Base-by-base conservation (phyloP, 2,888 invertebrate genomes). In the Caenorhabditis panamensis region DNA sequence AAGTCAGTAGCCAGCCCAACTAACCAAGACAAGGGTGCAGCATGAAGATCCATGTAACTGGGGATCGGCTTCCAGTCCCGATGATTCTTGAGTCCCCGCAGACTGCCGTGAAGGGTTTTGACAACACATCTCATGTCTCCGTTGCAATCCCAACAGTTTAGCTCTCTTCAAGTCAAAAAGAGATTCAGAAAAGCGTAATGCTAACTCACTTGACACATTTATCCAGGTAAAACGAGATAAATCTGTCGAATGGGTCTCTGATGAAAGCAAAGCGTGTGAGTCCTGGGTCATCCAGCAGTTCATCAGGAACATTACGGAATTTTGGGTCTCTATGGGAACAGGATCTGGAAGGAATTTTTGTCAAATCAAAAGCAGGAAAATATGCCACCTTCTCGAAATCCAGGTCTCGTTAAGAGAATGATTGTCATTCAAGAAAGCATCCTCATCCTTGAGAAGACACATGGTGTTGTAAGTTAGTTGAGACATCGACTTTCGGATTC, bases 341-440 rank as follows among this genome's bases (percentile, higher is more conserved):
- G 0, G 77, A 37, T 51, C 77, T 76, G 61, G 20, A 66, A 28
- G 18, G 18, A 28, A 11, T 26, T 49, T n/a, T 16, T 28, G 11
- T 20, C 2, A 36, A 20, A 20, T 41, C 11, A 20, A 13, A 13
- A 8, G 8, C 24, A 8, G 11, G 20, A n/a, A 20, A 6, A 4
- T 13, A 37, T 47, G 18, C 9, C n/a, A 76, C 76, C 67, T 26
- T 24, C 58, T 37, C 2, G 56, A 22, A 2, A 63, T 0, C 77
- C 77, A 77, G 1, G 77, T 77, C 58, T 77, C 77, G 41, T 77
- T 77, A 41, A 77, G 26, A 47, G 47, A 36, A 20, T 77, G 77
- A 20, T 68, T 54, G 8, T 58, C 31, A 3, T 64, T 6, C 28
- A 68, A n/a, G 22, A 75, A 75, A n/a, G 44, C 37, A 8, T 66